A percentile compares a stretch with the other conserved stretches of the same genome.
phyloP scores from a whole-genome alignment of 2,797 vertebrate species.

The Tiaroga cobitis region DNA sequence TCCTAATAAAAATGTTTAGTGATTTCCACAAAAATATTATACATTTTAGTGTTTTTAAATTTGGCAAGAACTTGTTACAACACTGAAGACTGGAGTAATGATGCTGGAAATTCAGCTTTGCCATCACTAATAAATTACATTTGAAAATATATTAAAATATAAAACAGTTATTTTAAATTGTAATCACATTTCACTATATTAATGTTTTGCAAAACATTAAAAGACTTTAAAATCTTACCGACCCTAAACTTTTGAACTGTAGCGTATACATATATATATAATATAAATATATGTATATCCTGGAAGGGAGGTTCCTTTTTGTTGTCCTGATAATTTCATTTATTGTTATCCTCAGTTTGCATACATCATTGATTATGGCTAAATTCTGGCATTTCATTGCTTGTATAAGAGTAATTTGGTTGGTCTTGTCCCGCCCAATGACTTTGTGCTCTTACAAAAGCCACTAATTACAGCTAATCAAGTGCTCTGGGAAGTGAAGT shows the following conservation, averaged over 20 bases:
- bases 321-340: not conserved
- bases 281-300: too few relatives aligned
- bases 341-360: not conserved
- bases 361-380: not conserved
- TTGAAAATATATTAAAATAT: not conserved
- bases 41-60: not conserved
- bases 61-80: too few relatives aligned
- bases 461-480: constrained; percentile 5
- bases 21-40: not conserved
- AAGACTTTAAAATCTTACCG: not conserved
- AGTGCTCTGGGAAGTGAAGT: not conserved
- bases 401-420: not conserved
- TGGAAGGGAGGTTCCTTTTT: not conserved
- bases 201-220: not conserved
- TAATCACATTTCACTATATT: not conserved
- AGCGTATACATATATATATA: too few relatives aligned
- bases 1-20: not conserved
- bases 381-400: not conserved
- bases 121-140: too few relatives aligned
- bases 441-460: not conserved
- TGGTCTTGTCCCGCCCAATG: not conserved
- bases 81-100: not conserved
- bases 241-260: not conserved
- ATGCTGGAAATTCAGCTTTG: not conserved
- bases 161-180: not conserved